phyloP scores from a whole-genome alignment of 2,888 invertebrate genomes.

The Caenorhabditis sp. region DNA sequence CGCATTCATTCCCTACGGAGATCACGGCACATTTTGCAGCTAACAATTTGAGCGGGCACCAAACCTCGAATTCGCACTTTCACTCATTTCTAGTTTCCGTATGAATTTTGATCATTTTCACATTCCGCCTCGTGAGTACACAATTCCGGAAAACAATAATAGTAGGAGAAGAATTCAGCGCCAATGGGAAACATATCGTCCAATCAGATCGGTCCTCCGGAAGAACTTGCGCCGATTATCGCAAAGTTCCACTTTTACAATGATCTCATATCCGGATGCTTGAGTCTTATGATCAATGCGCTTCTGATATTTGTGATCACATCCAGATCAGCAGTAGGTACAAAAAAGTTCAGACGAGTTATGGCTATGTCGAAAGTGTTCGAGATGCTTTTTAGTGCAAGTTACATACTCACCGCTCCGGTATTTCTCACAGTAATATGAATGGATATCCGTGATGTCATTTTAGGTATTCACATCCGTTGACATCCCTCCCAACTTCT shows the following conservation, averaged over 20 bases:
- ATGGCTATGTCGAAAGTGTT: slow-evolving; percentile 7
- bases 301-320: slow-evolving; percentile 29
- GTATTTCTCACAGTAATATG: not conserved
- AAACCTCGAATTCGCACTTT: too few species aligned
- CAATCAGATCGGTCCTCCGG: slow-evolving; percentile 27
- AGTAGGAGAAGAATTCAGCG: slow-evolving; percentile 7
- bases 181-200: slow-evolving; percentile 9
- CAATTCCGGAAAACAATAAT: not conserved
- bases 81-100: not conserved
- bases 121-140: slow-evolving; percentile 19
- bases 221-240: slow-evolving; percentile 29
- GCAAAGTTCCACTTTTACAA: slow-evolving; percentile 29
- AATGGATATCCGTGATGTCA: not conserved
- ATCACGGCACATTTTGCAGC: too few species aligned
- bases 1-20: too few species aligned
- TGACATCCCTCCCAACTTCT: not conserved
- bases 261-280: slow-evolving; percentile 27
- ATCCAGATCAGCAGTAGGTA: slow-evolving; percentile 1
- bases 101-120: slow-evolving; percentile 20
- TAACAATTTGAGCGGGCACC: too few species aligned
- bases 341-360: slow-evolving; percentile 23
- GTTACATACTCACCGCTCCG: slow-evolving; percentile 36
- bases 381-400: slow-evolving; percentile 24
- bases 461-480: slow-evolving; percentile 25
- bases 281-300: slow-evolving; percentile 20